A percentile compares a stretch with the other conserved stretches of the same genome.
These are phyloP conservation scores for Paradoxurus hermaphroditus DNA, from an alignment of 2,113 vertebrate species.

Conservation along the genomic window DNA sequence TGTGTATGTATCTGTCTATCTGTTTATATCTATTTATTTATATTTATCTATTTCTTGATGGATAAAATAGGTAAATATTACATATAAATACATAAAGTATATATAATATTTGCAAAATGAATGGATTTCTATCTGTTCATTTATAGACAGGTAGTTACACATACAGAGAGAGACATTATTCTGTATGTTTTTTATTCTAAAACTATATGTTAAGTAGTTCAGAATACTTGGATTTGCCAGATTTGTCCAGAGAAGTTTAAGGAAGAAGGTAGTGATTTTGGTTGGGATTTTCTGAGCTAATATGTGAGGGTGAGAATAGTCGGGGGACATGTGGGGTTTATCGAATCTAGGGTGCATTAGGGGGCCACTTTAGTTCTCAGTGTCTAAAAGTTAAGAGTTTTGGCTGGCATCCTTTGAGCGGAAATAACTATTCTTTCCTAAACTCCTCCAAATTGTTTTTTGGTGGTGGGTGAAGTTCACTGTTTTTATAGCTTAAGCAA, in stretches of 20 bases:
- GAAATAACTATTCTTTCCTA: not conserved
- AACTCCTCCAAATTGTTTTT: not conserved
- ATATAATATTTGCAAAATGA: not conserved
- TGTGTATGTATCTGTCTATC: not conserved
- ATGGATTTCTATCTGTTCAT: not conserved
- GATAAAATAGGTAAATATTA: not conserved
- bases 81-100: not conserved
- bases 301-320: accelerated
- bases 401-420: not conserved
- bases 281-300: no score
- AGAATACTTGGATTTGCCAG: not conserved
- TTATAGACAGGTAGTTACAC: not conserved
- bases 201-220: not conserved
- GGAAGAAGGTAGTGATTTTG: accelerated
- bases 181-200: not conserved
- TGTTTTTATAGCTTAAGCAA: not conserved
- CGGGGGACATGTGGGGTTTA: accelerated
- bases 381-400: not conserved
- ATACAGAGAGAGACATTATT: not conserved
- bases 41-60: not conserved
- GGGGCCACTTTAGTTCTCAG: not conserved
- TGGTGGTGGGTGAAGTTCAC: not conserved
- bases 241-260: not conserved
- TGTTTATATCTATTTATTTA: not conserved
- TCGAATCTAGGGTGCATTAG: not conserved